Percentiles rank a stretch among this genome's conserved stretches.
Evolutionary conservation across 2,797 vertebrate species (phyloP).

Genomic region (Ctenopoma multispine): DNA sequence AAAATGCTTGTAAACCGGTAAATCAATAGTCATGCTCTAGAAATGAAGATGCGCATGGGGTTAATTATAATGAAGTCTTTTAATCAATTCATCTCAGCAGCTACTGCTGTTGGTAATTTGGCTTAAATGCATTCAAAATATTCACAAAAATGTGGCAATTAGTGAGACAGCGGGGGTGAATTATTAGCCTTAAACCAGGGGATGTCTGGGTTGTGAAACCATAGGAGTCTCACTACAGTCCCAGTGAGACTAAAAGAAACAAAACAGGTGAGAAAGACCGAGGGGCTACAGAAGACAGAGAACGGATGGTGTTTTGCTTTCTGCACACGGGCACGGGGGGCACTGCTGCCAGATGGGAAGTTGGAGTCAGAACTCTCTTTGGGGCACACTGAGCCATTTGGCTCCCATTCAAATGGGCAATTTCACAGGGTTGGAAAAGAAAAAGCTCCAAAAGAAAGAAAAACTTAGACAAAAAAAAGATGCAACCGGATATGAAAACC

Average conservation of each 20-base stretch:
- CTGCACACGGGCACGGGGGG: slow-evolving; percentile 36
- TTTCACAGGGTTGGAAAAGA: slow-evolving; percentile 39
- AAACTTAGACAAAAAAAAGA: slow-evolving; percentile 44
- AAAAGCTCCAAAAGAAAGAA: slow-evolving; percentile 43
- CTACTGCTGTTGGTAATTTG: slow-evolving; percentile 63
- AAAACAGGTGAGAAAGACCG: slow-evolving; percentile 34
- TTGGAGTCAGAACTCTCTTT: slow-evolving; percentile 59
- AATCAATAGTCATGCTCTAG: slow-evolving; percentile 62
- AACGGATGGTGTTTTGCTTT: slow-evolving; percentile 41
- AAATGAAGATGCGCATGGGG: slow-evolving; percentile 62
- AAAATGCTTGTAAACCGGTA: slow-evolving; percentile 12
- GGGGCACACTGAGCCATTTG: slow-evolving; percentile 66
- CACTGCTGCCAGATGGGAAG: slow-evolving; percentile 71
- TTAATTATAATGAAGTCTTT: slow-evolving; percentile 69
- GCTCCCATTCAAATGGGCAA: slow-evolving; percentile 66
- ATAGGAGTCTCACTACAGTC: slow-evolving; percentile 9
- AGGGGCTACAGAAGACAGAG: slow-evolving; percentile 10
- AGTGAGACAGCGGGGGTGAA: slow-evolving; percentile 30
- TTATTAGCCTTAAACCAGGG: slow-evolving; percentile 54
- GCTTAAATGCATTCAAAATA: slow-evolving; percentile 57
- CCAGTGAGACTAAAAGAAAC: slow-evolving; percentile 30
- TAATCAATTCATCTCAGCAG: slow-evolving; percentile 65
- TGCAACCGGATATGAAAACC: slow-evolving; percentile 23
- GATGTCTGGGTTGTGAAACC: slow-evolving; percentile 39
- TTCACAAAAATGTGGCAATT: slow-evolving; percentile 55